These are phyloP conservation scores for Callitettix versicolor DNA, from an alignment of 1,140 invertebrate species.

Conservation along the genomic window DNA sequence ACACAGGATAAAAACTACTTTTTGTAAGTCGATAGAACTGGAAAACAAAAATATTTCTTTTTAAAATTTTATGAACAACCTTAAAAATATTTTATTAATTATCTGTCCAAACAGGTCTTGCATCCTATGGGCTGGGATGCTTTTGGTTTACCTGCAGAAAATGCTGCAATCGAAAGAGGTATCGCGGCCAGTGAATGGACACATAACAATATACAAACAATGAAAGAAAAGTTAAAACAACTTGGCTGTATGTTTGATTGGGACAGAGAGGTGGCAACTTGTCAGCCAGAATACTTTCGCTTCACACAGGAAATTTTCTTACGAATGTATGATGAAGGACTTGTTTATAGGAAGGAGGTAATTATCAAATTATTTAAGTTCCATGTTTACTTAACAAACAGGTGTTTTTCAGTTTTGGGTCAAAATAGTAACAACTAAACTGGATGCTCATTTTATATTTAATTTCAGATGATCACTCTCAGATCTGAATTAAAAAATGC, in stretches of 20 bases:
- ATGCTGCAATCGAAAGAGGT: conserved; percentile 84
- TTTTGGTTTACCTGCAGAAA: conserved; percentile 98
- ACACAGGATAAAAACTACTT: no score
- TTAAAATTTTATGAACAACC: no score
- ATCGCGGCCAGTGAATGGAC: conserved; percentile 81
- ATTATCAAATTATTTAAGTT: no score
- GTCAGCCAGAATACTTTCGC: conserved; percentile 65
- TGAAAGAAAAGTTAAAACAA: conserved; percentile 76
- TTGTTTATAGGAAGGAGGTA: conserved; percentile 82
- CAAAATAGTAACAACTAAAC: no score
- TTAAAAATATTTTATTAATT: no score
- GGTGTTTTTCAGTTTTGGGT: no score
- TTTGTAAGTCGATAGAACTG: no score
- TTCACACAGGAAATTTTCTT: conserved; percentile 97
- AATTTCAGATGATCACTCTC: no score
- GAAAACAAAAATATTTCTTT: no score
- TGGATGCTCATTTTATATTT: no score
- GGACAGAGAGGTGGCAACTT: conserved; percentile 75
- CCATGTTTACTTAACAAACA: no score
- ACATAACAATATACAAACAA: conserved; percentile 72
- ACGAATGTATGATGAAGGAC: conserved; percentile 71
- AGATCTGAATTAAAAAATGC: no score
- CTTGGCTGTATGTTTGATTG: conserved; percentile 90
- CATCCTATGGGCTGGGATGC: conserved; percentile 99
- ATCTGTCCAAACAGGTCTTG: conserved; percentile 44